Evolutionary conservation across 2,113 vertebrate species (phyloP).

Genomic region (Mirza zaza): DNA sequence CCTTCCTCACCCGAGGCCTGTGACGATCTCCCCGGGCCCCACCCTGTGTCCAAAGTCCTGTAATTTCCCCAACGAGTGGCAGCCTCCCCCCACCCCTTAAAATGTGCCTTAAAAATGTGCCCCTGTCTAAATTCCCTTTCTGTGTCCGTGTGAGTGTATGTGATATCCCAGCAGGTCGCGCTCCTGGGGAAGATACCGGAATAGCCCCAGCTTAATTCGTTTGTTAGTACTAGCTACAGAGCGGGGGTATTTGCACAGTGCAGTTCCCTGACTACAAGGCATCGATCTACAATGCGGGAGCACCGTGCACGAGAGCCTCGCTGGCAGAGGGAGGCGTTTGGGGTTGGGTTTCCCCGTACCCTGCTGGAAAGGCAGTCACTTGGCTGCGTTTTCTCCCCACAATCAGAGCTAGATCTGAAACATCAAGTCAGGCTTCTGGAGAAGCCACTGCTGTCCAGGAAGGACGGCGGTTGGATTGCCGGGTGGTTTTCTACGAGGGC

Average conservation of each 20-base stretch:
- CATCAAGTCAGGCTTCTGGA: not conserved
- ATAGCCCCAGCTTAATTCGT: not conserved
- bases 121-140: too few relatives aligned
- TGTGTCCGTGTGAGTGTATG: accelerated
- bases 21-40: not conserved
- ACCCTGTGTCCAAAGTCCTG: too few relatives aligned
- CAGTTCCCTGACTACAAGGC: not conserved
- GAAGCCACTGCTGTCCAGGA: not conserved
- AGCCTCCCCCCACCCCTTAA: not conserved
- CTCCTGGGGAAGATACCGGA: not conserved
- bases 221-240: not conserved
- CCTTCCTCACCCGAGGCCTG: too few relatives aligned
- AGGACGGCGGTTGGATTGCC: accelerated
- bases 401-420: not conserved
- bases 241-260: not conserved
- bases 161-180: not conserved
- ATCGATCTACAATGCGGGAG: accelerated
- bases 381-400: not conserved
- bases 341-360: not conserved
- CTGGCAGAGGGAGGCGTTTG: accelerated
- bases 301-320: not conserved
- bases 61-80: accelerated
- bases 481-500: accelerated
- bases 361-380: too few relatives aligned
- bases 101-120: accelerated